A percentile compares a stretch with the other conserved stretches of the same genome.
These are phyloP conservation scores for Agelastica alni DNA, from an alignment of 2,888 invertebrate genomes.

Conservation along the genomic window DNA sequence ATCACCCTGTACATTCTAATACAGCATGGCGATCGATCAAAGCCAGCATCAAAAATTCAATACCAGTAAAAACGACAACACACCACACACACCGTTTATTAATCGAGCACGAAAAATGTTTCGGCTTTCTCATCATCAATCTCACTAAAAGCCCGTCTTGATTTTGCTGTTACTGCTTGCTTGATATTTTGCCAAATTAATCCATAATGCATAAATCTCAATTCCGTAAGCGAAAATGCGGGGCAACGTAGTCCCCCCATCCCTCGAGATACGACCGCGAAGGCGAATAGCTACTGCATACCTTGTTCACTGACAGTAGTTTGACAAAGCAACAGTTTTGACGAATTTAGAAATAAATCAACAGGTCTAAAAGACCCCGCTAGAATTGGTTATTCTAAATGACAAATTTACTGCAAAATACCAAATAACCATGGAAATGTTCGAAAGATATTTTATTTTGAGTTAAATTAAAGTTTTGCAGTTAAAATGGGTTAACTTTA, in stretches of 20 bases:
- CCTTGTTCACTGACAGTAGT: constrained; percentile 30
- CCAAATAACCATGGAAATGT: no score
- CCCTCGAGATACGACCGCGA: constrained; percentile 16
- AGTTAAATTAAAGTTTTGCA: no score
- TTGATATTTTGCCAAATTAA: constrained; percentile 19
- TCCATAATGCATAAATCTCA: constrained; percentile 31
- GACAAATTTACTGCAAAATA: no score
- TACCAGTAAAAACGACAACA: constrained; percentile 10
- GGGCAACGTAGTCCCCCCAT: not conserved
- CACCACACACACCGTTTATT: constrained; percentile 7
- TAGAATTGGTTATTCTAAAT: no score
- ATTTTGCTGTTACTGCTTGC: constrained; percentile 10
- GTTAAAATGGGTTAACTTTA: no score
- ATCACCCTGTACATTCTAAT: not conserved
- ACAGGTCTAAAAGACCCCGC: constrained; percentile 22
- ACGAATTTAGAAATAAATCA: constrained; percentile 28
- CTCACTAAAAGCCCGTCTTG: constrained; percentile 29
- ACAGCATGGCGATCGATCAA: constrained; percentile 8
- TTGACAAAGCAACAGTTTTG: constrained; percentile 31
- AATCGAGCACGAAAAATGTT: constrained; percentile 22
- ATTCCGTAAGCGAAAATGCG: constrained; percentile 21
- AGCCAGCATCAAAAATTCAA: constrained; percentile 12
- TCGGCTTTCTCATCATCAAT: constrained; percentile 27
- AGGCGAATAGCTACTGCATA: constrained; percentile 19
- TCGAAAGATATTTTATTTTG: no score